These are phyloP conservation scores for Holacanthus passer DNA, from an alignment of 2,113 vertebrate genomes.

Conservation along the genomic window DNA sequence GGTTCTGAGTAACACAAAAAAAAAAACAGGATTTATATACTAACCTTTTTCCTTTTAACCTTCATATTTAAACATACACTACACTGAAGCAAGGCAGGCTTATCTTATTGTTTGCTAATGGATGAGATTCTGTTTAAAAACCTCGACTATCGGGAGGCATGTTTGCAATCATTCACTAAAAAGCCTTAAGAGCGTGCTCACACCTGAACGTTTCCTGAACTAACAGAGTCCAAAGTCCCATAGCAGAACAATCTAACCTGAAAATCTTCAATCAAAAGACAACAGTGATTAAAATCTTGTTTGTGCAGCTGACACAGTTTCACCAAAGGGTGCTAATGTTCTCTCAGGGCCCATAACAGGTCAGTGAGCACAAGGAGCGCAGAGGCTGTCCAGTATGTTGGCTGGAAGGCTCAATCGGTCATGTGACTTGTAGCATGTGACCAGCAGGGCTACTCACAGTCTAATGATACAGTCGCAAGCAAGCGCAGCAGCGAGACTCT, in stretches of 20 bases:
- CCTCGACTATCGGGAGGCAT: conserved; percentile 2
- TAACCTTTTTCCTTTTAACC: conserved; percentile 4
- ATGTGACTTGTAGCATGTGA: conserved; percentile 59
- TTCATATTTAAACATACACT: conserved; percentile 42
- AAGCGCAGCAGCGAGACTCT: neutral
- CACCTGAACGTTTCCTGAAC: neutral
- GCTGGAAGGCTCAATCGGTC: conserved; percentile 38
- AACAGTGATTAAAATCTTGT: neutral
- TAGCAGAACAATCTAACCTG: neutral
- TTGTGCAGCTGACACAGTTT: neutral
- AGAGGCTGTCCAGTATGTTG: conserved; percentile 9
- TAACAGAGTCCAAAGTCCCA: neutral
- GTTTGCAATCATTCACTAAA: conserved; percentile 9
- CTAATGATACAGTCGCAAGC: neutral
- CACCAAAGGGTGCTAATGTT: conserved; percentile 26
- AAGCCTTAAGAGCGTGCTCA: neutral
- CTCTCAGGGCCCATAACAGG: conserved; percentile 32
- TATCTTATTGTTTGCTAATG: conserved; percentile 27
- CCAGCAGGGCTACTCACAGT: conserved; percentile 12
- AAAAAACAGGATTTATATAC: conserved; percentile 8
- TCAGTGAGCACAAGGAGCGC: conserved; percentile 32
- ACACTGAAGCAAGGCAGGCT: neutral
- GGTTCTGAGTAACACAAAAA: neutral
- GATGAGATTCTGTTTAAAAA: conserved; percentile 40
- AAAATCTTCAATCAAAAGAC: neutral